Percentiles rank a stretch among this genome's conserved stretches.
phyloP scores from a whole-genome alignment of 2,113 vertebrate genomes.

The Uria lomvia region DNA sequence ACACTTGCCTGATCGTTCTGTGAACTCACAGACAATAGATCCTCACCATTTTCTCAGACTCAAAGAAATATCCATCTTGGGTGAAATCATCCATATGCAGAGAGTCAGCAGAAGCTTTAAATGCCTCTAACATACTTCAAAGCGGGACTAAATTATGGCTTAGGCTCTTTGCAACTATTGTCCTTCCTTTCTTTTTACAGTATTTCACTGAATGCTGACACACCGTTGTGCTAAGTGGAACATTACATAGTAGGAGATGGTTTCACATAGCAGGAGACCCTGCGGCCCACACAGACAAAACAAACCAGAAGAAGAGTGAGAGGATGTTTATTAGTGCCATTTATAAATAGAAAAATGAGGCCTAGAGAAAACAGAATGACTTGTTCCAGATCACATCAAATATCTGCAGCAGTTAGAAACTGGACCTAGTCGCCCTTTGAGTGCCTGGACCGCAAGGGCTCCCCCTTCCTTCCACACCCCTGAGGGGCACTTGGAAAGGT shows the following conservation, averaged over 20 bases:
- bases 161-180: neutral
- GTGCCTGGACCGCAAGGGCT: neutral
- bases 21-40: neutral
- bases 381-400: neutral
- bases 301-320: neutral
- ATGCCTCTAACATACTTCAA: neutral
- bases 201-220: neutral
- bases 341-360: neutral
- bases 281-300: neutral
- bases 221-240: rapidly evolving
- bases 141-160: neutral
- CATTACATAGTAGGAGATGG: neutral
- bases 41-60: neutral
- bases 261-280: neutral
- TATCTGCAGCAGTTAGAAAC: neutral
- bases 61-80: neutral
- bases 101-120: neutral
- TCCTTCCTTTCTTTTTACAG: neutral
- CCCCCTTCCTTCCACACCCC: neutral
- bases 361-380: neutral
- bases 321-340: neutral
- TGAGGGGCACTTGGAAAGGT: neutral
- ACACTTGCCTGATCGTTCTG: neutral
- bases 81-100: neutral
- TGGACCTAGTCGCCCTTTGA: neutral